Evolutionary conservation across 2,797 vertebrate species (phyloP).

Genomic region (Perodicticus potto): DNA sequence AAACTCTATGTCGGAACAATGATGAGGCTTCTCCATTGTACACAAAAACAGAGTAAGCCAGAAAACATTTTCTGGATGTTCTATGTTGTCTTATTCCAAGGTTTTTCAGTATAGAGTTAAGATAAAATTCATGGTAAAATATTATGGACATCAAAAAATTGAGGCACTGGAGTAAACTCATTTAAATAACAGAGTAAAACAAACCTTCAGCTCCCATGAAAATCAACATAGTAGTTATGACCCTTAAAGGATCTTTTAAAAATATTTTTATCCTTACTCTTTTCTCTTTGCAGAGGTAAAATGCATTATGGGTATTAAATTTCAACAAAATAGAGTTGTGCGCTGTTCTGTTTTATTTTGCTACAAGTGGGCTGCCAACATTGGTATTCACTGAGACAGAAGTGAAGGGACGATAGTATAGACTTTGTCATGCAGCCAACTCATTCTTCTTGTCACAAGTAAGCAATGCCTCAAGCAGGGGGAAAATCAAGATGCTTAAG

Average conservation of each 20-base stretch:
- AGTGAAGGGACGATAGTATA: neutral
- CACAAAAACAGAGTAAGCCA: neutral
- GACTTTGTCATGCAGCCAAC: neutral
- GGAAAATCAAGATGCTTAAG: neutral
- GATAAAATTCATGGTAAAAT: neutral
- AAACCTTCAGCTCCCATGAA: neutral
- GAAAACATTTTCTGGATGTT: neutral
- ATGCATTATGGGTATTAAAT: neutral
- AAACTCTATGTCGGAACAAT: neutral
- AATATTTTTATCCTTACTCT: neutral
- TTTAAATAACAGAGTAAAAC: neutral
- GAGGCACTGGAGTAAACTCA: neutral
- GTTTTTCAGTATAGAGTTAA: neutral
- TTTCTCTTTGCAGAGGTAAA: neutral
- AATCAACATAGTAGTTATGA: neutral
- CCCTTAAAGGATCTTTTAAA: neutral
- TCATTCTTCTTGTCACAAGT: neutral
- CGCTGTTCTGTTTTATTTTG: neutral
- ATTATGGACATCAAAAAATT: neutral
- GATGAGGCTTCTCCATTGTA: neutral
- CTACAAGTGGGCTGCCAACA: neutral
- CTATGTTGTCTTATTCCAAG: neutral
- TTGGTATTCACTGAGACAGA: neutral
- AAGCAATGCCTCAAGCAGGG: neutral
- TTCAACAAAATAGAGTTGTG: neutral